phyloP scores from a whole-genome alignment of 2,113 vertebrate genomes.

The Aplodontia rufa region DNA sequence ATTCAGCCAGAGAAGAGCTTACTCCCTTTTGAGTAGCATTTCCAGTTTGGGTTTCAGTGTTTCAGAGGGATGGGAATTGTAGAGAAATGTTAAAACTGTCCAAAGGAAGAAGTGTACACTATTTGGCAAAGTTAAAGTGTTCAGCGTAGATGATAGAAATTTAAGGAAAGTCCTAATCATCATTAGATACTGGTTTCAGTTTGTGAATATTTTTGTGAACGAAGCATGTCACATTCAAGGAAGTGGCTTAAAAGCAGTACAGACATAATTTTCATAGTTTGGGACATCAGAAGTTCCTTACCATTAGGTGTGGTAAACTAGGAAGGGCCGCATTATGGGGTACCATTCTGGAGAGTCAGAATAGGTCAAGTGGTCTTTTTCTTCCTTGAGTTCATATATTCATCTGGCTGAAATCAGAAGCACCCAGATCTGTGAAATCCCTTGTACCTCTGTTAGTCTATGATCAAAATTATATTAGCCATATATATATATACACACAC shows the following conservation, averaged over 20 bases:
- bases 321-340: not conserved
- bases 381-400: not conserved
- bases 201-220: not conserved
- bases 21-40: not conserved
- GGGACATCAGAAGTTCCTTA: not conserved
- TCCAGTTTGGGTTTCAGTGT: not conserved
- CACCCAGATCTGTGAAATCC: not conserved
- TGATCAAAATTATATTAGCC: not conserved
- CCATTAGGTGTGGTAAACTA: not conserved
- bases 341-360: not conserved
- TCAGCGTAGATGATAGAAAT: not conserved
- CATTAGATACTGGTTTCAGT: rapidly evolving
- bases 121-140: not conserved
- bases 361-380: not conserved
- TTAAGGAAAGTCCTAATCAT: not conserved
- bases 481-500: too few relatives aligned
- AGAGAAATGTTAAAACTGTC: not conserved
- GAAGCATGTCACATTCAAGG: not conserved
- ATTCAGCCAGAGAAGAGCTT: too few relatives aligned
- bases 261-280: not conserved
- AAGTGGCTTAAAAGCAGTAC: not conserved
- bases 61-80: not conserved
- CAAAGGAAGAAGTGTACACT: rapidly evolving
- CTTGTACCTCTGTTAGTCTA: not conserved
- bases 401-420: not conserved